Percentiles rank a stretch among this genome's conserved stretches.
Conservation (phyloP, 1,140 invertebrate genomes). For the Ephestia elutella region DNA sequence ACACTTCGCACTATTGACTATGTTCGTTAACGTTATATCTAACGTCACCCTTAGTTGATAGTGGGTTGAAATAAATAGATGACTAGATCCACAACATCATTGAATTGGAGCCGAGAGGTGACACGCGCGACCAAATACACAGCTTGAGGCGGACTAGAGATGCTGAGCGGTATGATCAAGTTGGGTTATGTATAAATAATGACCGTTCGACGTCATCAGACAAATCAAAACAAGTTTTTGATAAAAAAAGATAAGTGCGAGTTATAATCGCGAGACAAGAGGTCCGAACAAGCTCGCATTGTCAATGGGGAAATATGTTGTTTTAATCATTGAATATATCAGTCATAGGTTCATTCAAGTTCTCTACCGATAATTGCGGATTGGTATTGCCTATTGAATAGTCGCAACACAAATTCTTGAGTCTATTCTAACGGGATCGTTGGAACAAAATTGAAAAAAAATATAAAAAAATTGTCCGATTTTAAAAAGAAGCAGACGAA, state of each 20-base stretch:
- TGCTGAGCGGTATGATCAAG: conserved; percentile 4
- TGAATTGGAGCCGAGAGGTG: background rate
- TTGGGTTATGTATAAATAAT: conserved; percentile 11
- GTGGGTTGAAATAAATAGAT: background rate
- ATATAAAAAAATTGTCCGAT: too few species aligned
- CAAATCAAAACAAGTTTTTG: conserved; percentile 33
- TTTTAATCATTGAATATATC: background rate
- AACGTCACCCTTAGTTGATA: too few species aligned
- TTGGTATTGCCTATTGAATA: too few species aligned
- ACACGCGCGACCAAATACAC: conserved; percentile 12
- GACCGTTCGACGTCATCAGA: conserved; percentile 24
- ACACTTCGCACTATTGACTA: background rate
- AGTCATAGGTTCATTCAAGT: too few species aligned
- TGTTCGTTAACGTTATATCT: too few species aligned
- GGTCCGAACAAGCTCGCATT: background rate
- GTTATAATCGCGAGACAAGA: background rate
- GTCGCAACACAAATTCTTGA: too few species aligned
- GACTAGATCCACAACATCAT: conserved; percentile 11
- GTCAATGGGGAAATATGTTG: background rate
- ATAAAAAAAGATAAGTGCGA: conserved; percentile 19
- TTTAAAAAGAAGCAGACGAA: too few species aligned
- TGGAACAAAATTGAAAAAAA: too few species aligned
- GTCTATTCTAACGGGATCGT: too few species aligned
- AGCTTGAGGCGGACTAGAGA: conserved; percentile 8
- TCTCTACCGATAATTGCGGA: too few species aligned